Evolutionary conservation across 1,140 invertebrate genomes (phyloP), one percentile per base, ranked within the genome.

Genomic region (Cataglyphis hispanica): DNA sequence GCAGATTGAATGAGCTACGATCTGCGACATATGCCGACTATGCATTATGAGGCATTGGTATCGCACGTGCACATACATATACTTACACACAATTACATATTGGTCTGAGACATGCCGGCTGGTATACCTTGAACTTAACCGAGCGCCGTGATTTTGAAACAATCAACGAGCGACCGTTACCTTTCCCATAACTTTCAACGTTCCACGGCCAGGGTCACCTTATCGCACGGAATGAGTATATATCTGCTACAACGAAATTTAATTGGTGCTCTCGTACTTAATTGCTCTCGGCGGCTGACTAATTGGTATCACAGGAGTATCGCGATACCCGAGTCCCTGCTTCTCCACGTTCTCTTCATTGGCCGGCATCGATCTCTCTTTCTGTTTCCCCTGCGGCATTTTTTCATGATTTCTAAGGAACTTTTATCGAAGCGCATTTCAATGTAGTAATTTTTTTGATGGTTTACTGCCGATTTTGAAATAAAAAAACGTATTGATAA

Each of bases 121-220:
- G 53, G 50, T 40, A 83, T 64, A 84, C 85, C 87, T 89, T 87
- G 75, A 90, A 90, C 87, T 83, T 89, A 72, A 63, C 66, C 86
- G 77, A 46, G 56, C n/a, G 27, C 63, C 31, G 60, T 43, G 80
- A 74, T 87, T 89, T 91, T 60, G 80, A 92, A 87, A 92, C 87
- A 89, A 92, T 92, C 58, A 31, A n/a, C 61, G 19, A 27, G 6
- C 60, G 8, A 72, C 91, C 89, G 92, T 91, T 92, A 89, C 69
- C 87, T 89, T 86, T 91, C 87, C 83, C 89, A 77, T 50, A 76
- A 61, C 31, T 87, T 74, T 84, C 72, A 58, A 86, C 84, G 34
- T 69, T 43, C 43, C 22, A 84, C 74, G 58, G 60, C 25, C 53
- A 61, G 87, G 67, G 61, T 85, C 69, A 63, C 40, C n/a, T 85